phyloP scores from a whole-genome alignment of 2,113 vertebrate genomes.

The Hassar affinis region DNA sequence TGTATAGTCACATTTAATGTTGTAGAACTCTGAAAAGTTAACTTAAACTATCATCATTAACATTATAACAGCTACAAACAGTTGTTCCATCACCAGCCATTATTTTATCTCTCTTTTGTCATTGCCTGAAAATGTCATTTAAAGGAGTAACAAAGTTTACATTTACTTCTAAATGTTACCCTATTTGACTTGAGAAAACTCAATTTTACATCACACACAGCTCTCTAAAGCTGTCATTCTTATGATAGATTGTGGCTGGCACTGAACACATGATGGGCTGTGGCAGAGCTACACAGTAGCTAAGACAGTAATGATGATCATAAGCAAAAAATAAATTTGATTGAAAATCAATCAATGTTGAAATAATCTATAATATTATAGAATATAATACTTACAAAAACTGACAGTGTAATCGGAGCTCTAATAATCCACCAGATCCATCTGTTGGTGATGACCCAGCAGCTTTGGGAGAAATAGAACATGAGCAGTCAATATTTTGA shows the following conservation, averaged over 20 bases:
- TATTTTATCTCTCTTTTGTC: background rate
- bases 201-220: background rate
- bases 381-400: slow-evolving; percentile 76
- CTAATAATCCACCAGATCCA: slow-evolving; percentile 94
- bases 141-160: background rate
- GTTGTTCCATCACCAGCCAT: background rate
- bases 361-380: background rate
- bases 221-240: background rate
- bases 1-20: background rate
- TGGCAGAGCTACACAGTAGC: background rate
- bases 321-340: background rate
- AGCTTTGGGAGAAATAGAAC: slow-evolving; percentile 68
- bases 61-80: background rate
- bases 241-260: background rate
- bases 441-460: slow-evolving; percentile 82
- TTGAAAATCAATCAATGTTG: too few species aligned
- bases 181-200: too few species aligned
- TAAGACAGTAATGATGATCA: background rate
- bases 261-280: background rate
- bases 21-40: background rate
- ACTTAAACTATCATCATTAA: background rate
- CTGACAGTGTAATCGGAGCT: slow-evolving; percentile 84
- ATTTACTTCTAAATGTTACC: background rate
- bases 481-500: background rate
- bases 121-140: too few species aligned